Evolutionary conservation across 2,797 vertebrate genomes (phyloP).

Genomic region (Presbytis comata): DNA sequence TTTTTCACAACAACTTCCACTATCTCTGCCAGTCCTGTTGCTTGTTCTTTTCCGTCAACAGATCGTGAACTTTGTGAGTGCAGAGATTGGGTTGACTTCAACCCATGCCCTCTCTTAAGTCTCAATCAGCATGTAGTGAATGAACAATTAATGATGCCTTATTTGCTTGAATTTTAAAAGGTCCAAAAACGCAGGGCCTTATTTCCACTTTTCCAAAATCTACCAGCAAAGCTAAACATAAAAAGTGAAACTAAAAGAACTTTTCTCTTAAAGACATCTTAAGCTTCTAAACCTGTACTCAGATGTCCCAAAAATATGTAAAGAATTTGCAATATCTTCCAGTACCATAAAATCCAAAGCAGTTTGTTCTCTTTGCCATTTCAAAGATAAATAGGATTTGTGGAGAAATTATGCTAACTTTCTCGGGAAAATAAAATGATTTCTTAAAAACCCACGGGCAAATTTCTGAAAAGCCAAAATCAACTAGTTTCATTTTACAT

Average conservation of each 20-base stretch:
- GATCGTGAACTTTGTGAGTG: background rate
- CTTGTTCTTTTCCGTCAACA: background rate
- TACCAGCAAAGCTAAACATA: slow-evolving; percentile 46
- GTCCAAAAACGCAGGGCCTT: background rate
- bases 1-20: background rate
- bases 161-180: slow-evolving; percentile 38
- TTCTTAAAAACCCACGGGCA: slow-evolving; percentile 69
- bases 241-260: slow-evolving; percentile 47
- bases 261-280: slow-evolving; percentile 27
- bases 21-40: too few relatives aligned
- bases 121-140: background rate
- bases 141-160: background rate
- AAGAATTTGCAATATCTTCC: slow-evolving; percentile 21
- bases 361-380: slow-evolving; percentile 57
- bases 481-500: slow-evolving; percentile 66
- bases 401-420: slow-evolving; percentile 75
- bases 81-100: background rate
- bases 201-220: slow-evolving; percentile 49
- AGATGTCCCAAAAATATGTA: background rate
- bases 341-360: slow-evolving; percentile 51
- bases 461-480: slow-evolving; percentile 70
- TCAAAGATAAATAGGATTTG: slow-evolving; percentile 72
- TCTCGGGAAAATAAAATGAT: slow-evolving; percentile 76
- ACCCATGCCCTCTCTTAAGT: background rate
- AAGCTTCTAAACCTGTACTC: background rate